Conservation (phyloP, 2,797 vertebrate genomes). For the Hoplostethus mediterraneus region DNA sequence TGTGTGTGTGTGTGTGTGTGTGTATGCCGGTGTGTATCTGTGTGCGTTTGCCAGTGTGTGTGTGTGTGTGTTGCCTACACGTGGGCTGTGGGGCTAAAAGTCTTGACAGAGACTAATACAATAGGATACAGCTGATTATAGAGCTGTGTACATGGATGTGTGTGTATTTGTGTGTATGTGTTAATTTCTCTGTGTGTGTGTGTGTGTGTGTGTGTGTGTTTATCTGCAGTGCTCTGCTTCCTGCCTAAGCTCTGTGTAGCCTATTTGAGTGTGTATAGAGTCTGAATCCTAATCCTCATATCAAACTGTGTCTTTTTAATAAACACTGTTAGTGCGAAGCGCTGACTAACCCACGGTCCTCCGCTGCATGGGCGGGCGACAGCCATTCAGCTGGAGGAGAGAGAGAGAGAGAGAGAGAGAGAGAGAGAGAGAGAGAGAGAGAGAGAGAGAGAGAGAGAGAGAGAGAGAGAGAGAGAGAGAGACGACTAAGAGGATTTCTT, state of each 20-base stretch:
- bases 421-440: not conserved
- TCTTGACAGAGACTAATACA: slow-evolving; percentile 60
- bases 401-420: too few relatives aligned
- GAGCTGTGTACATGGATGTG: slow-evolving; percentile 28
- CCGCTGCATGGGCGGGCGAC: slow-evolving; percentile 1
- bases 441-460: too few relatives aligned
- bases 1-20: slow-evolving; percentile 45
- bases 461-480: too few relatives aligned
- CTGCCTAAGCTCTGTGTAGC: slow-evolving; percentile 32
- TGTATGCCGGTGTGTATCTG: not conserved
- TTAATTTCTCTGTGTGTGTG: slow-evolving; percentile 28
- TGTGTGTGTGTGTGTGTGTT: slow-evolving; percentile 15
- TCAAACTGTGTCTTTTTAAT: slow-evolving; percentile 35
- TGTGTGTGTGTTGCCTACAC: slow-evolving; percentile 44
- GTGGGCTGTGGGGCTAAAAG: slow-evolving; percentile 55
- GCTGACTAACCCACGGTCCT: slow-evolving; percentile 11
- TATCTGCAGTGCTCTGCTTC: slow-evolving; percentile 19
- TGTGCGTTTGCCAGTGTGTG: slow-evolving; percentile 13
- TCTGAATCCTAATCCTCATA: slow-evolving; percentile 44
- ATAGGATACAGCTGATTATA: slow-evolving; percentile 52
- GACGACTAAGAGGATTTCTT: not conserved
- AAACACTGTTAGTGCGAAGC: slow-evolving; percentile 18
- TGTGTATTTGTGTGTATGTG: slow-evolving; percentile 28
- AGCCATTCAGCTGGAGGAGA: slow-evolving; percentile 1
- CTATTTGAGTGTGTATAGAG: slow-evolving; percentile 37